Evolutionary conservation across 1,140 invertebrate genomes (phyloP), one percentile per base, ranked within the genome.

Genomic region (Orchestia grillus): DNA sequence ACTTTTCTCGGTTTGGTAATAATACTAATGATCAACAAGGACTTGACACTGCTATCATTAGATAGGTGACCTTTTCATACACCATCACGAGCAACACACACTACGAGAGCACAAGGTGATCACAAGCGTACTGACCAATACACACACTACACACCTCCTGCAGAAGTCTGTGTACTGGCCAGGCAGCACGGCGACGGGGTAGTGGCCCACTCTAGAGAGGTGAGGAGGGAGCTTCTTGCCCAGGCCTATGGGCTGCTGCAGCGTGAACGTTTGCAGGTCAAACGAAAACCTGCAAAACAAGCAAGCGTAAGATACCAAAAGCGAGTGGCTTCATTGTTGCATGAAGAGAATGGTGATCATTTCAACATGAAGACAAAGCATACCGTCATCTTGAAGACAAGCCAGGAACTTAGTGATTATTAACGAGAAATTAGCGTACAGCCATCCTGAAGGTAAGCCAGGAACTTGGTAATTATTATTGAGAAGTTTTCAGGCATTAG

Each of bases 141-240:
- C 62, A 77, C 62, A 36, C 11, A 36, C 23, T 44, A 97, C 97
- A 97, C 97, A 99, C 98, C 98, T 98, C 96, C 98, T 98, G 97
- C 98, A 99, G 97, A 98, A 98, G 97, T 99, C 99, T 96, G 98
- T 98, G 97, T 98, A 99, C 97, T 99, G 99, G 96, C 99, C 99
- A 43, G 99, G 99, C 96, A 99, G 98, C 94, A 99, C 97, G 57
- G 99, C 98, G 45, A 99, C 98, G 42, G 99, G 99, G 98, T 99
- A 99, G 97, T 98, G 97, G 96, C 98, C 98, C n/a, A 98, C 97
- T 97, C 98, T 98, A 4, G 97, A 97, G 77, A 97, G 97, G 40
- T 98, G 97, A 95, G 98, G 97, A 53, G 98, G 97, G 47, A 97
- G 97, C 96, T 98, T 96, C 92, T 97, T 97, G 96, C 97, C 96